Percentiles rank a stretch among this genome's conserved stretches.
Conservation (phyloP, 2,797 vertebrate genomes). For the Platyrinchus mystaceus region DNA sequence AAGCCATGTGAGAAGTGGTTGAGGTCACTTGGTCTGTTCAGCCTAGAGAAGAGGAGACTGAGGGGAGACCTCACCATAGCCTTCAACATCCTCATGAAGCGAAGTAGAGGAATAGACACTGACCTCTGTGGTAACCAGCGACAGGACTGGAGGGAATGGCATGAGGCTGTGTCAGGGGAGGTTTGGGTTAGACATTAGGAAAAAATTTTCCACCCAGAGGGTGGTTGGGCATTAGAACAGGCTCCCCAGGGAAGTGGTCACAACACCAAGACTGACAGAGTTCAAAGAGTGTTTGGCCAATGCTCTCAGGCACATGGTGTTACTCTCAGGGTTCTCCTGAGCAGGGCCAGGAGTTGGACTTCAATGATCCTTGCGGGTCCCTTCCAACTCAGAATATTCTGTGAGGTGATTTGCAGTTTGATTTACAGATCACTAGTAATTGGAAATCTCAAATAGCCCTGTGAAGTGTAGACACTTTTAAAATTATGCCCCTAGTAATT, state of each 20-base stretch:
- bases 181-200: background rate
- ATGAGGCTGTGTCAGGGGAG: background rate
- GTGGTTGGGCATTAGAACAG: background rate
- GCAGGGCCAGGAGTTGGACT: background rate
- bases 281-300: background rate
- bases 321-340: background rate
- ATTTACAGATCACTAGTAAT: background rate
- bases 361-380: background rate
- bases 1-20: accelerated
- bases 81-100: background rate
- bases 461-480: background rate
- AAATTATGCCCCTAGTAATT: background rate
- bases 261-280: background rate
- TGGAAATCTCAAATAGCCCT: background rate
- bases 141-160: background rate
- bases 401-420: background rate
- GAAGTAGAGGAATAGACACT: background rate
- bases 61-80: background rate
- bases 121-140: background rate
- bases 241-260: background rate
- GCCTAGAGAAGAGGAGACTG: background rate
- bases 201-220: background rate
- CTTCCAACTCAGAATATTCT: background rate
- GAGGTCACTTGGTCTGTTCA: background rate
- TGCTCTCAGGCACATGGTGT: background rate